Conservation (phyloP, 23 tunicate genomes). For the Corella eumyota region DNA sequence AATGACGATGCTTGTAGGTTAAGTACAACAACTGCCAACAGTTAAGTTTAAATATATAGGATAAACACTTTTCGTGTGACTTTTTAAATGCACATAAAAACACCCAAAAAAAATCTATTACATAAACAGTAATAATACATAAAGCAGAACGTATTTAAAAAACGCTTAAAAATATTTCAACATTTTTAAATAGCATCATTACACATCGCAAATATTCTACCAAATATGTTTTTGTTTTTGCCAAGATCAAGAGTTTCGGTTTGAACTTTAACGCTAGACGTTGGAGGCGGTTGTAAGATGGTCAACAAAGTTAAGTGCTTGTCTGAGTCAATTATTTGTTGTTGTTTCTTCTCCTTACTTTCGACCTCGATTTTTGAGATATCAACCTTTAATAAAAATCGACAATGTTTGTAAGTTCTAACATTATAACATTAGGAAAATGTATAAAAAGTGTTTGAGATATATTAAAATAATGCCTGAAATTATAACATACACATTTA, state of each 20-base stretch:
- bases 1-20: too few relatives aligned
- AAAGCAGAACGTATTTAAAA: too few relatives aligned
- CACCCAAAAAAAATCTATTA: background rate
- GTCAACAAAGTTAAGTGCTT: conserved; percentile 6
- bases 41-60: background rate
- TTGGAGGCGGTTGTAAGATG: conserved; percentile 8
- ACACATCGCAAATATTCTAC: background rate
- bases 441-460: too few relatives aligned
- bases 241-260: conserved; percentile 10
- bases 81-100: background rate
- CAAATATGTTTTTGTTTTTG: background rate
- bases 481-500: too few relatives aligned
- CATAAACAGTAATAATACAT: too few relatives aligned
- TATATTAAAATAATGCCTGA: too few relatives aligned
- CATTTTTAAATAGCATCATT: background rate
- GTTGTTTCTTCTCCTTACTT: background rate
- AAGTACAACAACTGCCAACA: too few relatives aligned
- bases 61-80: background rate
- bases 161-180: too few relatives aligned
- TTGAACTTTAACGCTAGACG: background rate
- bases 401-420: too few relatives aligned
- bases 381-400: too few relatives aligned
- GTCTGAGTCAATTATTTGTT: conserved; percentile 3
- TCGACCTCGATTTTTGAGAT: too few relatives aligned
- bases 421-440: too few relatives aligned